These are phyloP conservation scores for Mimumesa dahlbomi DNA, from an alignment of 2,888 invertebrate species.

Conservation along the genomic window DNA sequence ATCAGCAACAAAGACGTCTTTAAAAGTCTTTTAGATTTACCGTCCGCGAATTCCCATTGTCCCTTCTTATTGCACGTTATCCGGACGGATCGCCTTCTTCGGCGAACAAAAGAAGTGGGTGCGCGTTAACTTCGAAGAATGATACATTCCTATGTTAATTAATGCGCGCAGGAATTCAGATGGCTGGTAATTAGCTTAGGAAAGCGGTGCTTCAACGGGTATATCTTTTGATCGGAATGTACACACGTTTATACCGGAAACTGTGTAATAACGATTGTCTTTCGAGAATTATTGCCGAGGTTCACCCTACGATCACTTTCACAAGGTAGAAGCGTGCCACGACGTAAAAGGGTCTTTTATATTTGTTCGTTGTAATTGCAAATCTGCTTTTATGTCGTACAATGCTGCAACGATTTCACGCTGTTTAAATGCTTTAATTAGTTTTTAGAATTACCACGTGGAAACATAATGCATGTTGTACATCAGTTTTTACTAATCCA, in stretches of 20 bases:
- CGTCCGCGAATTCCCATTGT: constrained; percentile 9
- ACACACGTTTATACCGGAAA: not conserved
- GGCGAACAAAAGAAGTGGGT: constrained; percentile 8
- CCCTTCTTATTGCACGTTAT: constrained; percentile 7
- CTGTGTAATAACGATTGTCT: not conserved
- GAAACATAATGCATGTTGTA: too few relatives aligned
- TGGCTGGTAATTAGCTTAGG: not conserved
- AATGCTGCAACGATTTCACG: not conserved
- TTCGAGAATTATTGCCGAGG: not conserved
- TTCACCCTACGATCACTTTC: constrained; percentile 2
- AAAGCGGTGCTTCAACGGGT: not conserved
- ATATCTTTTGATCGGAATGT: constrained; percentile 9
- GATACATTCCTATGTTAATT: constrained; percentile 2
- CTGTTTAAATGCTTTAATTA: not conserved
- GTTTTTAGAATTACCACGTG: too few relatives aligned
- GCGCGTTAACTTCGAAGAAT: constrained; percentile 6
- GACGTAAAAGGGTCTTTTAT: not conserved
- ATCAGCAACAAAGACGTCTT: not conserved
- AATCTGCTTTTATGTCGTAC: not conserved
- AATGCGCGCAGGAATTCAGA: constrained; percentile 1
- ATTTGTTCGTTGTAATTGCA: not conserved
- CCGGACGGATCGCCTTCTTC: constrained; percentile 8
- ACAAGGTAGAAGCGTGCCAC: not conserved
- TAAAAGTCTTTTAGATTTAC: constrained; percentile 1
- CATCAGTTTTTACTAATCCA: too few relatives aligned